Conservation (phyloP, 2,113 vertebrate species). For the Trematomus loennbergii region DNA sequence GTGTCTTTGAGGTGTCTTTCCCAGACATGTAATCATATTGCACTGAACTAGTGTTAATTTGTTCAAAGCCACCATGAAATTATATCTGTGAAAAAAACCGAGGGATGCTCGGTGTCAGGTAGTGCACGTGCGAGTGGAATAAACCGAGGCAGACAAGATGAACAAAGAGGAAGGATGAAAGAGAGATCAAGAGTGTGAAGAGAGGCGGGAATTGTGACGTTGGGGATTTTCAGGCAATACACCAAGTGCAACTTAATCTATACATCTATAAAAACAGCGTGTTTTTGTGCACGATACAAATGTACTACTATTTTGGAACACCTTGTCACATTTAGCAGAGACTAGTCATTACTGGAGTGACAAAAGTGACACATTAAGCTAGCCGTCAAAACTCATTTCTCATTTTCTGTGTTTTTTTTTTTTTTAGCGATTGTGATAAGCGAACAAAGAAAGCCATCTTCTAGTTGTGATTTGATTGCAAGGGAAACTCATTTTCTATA, state of each 20-base stretch:
- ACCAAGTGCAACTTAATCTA: background rate
- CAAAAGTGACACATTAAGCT: constrained; percentile 44
- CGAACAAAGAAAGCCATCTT: constrained; percentile 3
- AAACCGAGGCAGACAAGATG: constrained; percentile 20
- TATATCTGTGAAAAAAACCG: constrained; percentile 48
- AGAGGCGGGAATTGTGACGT: background rate
- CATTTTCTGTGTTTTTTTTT: constrained; percentile 7
- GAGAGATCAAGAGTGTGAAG: constrained; percentile 1
- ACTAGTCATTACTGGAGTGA: constrained; percentile 25
- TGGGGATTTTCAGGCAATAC: constrained; percentile 18
- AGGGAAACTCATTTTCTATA: constrained; percentile 26
- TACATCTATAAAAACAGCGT: background rate
- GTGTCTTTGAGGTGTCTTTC: constrained; percentile 22
- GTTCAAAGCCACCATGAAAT: constrained; percentile 72
- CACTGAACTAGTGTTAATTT: constrained; percentile 72
- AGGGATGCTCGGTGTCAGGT: background rate
- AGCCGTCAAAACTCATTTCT: constrained; percentile 49
- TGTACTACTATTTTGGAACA: constrained; percentile 20
- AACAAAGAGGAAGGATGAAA: constrained; percentile 35
- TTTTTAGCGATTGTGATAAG: constrained; percentile 31
- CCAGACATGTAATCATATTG: constrained; percentile 51
- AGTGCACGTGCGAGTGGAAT: constrained; percentile 39
- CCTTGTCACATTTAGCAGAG: background rate
- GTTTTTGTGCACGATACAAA: background rate
- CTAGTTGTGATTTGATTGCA: background rate